Base-by-base conservation (phyloP, 2,797 vertebrate species). In the Brachyalestes nurse region DNA sequence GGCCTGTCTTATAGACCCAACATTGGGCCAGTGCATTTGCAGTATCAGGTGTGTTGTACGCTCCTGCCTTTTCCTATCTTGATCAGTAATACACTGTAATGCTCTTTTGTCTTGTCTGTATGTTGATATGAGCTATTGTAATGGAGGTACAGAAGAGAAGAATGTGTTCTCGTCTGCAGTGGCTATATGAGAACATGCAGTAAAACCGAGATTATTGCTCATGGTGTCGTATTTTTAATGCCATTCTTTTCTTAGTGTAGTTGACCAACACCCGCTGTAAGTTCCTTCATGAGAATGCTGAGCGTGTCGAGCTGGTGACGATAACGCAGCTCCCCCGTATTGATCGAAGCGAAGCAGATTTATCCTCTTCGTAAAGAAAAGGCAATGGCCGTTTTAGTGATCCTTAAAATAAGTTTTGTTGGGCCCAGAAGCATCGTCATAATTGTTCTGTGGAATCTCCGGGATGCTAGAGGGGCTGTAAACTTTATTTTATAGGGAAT, bases 261-360 rank as follows among this genome's bases (percentile, higher is more conserved):
- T 83, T 82, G 77, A 69, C 84, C 79, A 81, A 79, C 84, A 72
- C 76, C 80, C 77, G 55, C 85, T 60, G 71, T 42, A 77, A 77
- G 77, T 84, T 12, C 17, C 42, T 53, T 61, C 75, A 65, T 82
- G 71, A 74, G 86, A 86, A 80, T 81, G 87, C 87, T 84, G 86
- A 88, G 84, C 77, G 60, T 82, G 80, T 66, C 78, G 79, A 78
- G 84, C 45, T 17, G 42, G 79, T 80, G 72, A 83, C 82, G 78
- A 85, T 86, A 83, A 88, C 83, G 78, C 77, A 85, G 80, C 88
- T 85, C 83, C 83, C 81, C 55, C 55, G 49, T 90, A 91, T 90
- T 86, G 90, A 92, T 89, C 78, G 79, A 60, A 65, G 51, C 40
- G 58, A 77, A 86, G 86, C 81, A 83, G 86, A 88, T 90, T 89